phyloP scores from a whole-genome alignment of 1,140 invertebrate genomes.

The Zophobas atratus region DNA sequence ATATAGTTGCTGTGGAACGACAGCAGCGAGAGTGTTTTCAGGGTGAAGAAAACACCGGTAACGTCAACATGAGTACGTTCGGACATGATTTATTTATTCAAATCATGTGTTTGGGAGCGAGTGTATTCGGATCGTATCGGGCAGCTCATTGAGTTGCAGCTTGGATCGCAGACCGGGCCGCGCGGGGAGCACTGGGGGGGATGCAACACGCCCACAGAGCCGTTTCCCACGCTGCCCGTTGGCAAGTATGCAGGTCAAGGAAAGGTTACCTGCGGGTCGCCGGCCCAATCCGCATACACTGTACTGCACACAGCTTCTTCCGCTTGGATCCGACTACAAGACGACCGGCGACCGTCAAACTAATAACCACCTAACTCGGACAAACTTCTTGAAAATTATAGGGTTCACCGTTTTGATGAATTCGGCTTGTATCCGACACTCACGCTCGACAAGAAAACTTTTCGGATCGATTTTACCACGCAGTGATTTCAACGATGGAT shows the following conservation, averaged over 20 bases:
- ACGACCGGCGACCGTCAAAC: constrained; percentile 23
- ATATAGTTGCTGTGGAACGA: no score
- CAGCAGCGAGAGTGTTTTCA: constrained; percentile 19
- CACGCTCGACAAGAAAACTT: constrained; percentile 22
- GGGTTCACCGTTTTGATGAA: constrained; percentile 50
- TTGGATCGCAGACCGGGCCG: constrained; percentile 60
- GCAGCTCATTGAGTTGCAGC: constrained; percentile 67
- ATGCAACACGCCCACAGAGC: constrained; percentile 67
- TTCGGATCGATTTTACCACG: constrained; percentile 23
- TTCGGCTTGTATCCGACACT: constrained; percentile 38
- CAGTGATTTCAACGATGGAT: constrained; percentile 53
- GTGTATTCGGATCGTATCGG: constrained; percentile 63
- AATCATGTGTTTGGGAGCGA: constrained; percentile 65
- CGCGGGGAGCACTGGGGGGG: constrained; percentile 58
- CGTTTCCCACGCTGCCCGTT: constrained; percentile 68
- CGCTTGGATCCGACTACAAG: constrained; percentile 48
- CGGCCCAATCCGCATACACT: constrained; percentile 64
- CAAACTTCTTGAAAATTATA: constrained; percentile 61
- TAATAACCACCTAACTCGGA: constrained; percentile 56
- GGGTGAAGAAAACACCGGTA: constrained; percentile 15
- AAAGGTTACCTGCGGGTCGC: constrained; percentile 68
- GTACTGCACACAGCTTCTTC: constrained; percentile 53
- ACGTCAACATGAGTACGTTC: constrained; percentile 32
- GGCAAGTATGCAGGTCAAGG: constrained; percentile 69
- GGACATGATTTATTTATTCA: constrained; percentile 61